Conservation (phyloP, 2,113 vertebrate species). For the Hippocampus guttulatus region DNA sequence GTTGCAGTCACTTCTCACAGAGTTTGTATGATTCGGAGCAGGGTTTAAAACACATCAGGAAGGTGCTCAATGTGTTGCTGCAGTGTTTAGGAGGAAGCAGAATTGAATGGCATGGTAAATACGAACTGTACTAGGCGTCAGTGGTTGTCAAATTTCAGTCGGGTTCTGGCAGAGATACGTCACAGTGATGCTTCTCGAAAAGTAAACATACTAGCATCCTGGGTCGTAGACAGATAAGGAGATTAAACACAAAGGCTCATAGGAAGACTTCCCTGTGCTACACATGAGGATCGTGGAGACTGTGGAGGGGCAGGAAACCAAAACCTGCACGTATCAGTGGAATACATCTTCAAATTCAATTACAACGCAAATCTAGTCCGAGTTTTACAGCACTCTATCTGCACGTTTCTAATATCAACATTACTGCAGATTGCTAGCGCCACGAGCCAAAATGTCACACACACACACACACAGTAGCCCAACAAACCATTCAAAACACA, state of each 20-base stretch:
- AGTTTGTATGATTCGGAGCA: background rate
- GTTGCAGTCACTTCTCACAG: background rate
- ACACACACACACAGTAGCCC: background rate
- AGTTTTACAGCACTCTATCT: conserved; percentile 9
- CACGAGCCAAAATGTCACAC: background rate
- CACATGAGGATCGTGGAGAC: background rate
- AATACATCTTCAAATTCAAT: conserved; percentile 18
- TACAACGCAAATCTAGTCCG: conserved; percentile 8
- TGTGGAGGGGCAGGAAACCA: background rate
- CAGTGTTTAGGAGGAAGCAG: background rate
- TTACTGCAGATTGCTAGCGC: conserved; percentile 11
- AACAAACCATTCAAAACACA: background rate
- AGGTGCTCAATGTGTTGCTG: background rate
- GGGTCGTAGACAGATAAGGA: background rate
- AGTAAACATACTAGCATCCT: background rate
- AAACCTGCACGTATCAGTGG: background rate
- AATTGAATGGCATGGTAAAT: background rate
- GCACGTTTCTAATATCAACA: conserved; percentile 36
- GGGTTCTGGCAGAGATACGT: background rate
- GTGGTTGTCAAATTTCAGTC: background rate
- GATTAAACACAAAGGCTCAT: background rate
- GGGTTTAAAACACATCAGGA: background rate
- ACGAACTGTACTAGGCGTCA: background rate
- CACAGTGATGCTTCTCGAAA: background rate
- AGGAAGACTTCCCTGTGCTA: no score